A percentile compares a stretch with the other conserved stretches of the same genome.
Evolutionary conservation across 2,797 vertebrate genomes (phyloP).

Genomic region (Loris lydekkerianus): DNA sequence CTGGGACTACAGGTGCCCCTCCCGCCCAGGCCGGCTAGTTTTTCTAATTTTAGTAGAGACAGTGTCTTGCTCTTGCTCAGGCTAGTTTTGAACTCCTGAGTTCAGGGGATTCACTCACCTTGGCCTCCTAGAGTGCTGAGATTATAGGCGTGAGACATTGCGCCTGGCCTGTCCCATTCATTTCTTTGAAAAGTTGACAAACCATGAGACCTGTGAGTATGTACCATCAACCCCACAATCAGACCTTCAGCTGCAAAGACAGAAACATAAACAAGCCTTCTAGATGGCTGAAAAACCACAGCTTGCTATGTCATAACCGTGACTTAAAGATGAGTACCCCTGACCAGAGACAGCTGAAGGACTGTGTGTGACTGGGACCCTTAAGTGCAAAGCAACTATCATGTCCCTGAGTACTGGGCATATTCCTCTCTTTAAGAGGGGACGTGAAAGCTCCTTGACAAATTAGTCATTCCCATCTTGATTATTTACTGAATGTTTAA

Average conservation of each 20-base stretch:
- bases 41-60: too few species aligned
- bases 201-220: not conserved
- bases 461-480: conserved; percentile 83
- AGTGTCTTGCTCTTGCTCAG: too few species aligned
- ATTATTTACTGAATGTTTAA: conserved; percentile 80
- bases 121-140: too few species aligned
- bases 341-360: not conserved
- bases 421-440: conserved; percentile 39
- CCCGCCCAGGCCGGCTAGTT: too few species aligned
- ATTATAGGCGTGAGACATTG: too few species aligned
- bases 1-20: too few species aligned
- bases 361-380: not conserved
- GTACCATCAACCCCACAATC: not conserved
- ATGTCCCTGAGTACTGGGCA: conserved; percentile 62
- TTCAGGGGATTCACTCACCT: too few species aligned
- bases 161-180: not conserved
- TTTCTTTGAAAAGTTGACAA: not conserved
- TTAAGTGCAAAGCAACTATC: not conserved
- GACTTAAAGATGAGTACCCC: not conserved
- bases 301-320: too few species aligned
- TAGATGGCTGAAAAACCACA: not conserved
- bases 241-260: not conserved
- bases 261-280: not conserved
- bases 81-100: too few species aligned
- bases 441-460: conserved; percentile 75